Base-by-base conservation (phyloP, 1,140 invertebrate genomes). In the Pseudoatta argentina region DNA sequence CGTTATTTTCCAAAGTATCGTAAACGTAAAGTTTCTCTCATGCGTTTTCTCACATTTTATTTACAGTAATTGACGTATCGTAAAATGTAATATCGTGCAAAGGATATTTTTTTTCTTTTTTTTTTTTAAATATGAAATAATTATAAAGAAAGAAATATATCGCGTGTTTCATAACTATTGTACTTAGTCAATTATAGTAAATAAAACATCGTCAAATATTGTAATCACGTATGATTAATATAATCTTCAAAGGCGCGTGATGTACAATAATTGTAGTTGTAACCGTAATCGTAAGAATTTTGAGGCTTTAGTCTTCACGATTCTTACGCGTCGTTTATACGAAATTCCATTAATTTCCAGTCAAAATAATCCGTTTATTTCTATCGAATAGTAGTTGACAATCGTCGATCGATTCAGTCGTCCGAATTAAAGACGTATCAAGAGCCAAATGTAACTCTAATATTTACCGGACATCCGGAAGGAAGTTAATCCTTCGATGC, bases 401-500 rank as follows among this genome's bases (percentile, higher is more conserved):
- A 78, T 63, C 57, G 78, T 21, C 67, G 53, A 66, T 66, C 59
- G 61, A 82, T 16, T 81, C 79, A 27, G 67, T 6, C 66, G 24
- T 55, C 24, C 55, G 55, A 83, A 83, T 83, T 83, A 69, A 34
- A 57, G 39, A n/a, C 21, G 51, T n/a, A 73, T 59, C 57, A 57
- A 55, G 21, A 82, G 44, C 16, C 21, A 59, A 48, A 48, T 55
- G 27, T 34, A 73, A 12, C 39, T 73, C 69, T 48, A 61, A 83
- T 75, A 83, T 83, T 83, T 83, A 83, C 18, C 69, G 69, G 55
- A 75, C 51, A 44, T 83, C 34, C 18, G 14, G n/a, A 12, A 73
- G 27, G 79, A 83, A 83, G 39, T 53, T 83, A 73, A 73, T 83
- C 79, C 61, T 61, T 61, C 55, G 34, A 59, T 59, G 79, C 55